Percentiles rank a stretch among this genome's conserved stretches.
Evolutionary conservation across 2,888 invertebrate species (phyloP).

Genomic region (Scaptomyza reducta): DNA sequence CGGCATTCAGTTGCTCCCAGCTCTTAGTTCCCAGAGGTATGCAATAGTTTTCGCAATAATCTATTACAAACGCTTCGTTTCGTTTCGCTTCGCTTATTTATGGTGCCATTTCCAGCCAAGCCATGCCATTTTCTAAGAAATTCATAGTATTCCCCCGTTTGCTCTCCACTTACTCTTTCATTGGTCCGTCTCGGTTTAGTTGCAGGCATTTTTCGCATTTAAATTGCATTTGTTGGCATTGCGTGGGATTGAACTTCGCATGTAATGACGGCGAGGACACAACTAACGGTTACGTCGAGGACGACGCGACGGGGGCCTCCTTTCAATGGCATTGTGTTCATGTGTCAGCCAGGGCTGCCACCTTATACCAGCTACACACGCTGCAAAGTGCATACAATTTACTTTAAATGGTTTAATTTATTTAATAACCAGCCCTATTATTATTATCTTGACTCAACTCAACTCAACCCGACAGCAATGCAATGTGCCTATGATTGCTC

Average conservation of each 20-base stretch:
- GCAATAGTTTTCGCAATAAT: constrained; percentile 71
- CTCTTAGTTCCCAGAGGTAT: constrained; percentile 52
- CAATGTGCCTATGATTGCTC: constrained; percentile 41
- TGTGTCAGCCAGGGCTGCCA: constrained; percentile 35
- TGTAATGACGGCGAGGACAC: constrained; percentile 54
- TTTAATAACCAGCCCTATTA: constrained; percentile 69
- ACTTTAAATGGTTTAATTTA: constrained; percentile 66
- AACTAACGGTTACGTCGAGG: constrained; percentile 29
- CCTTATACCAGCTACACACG: constrained; percentile 31
- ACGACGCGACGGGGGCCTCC: constrained; percentile 4
- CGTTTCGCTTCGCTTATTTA: constrained; percentile 60
- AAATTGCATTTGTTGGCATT: constrained; percentile 69
- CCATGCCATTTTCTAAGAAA: constrained; percentile 57
- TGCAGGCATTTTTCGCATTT: constrained; percentile 68
- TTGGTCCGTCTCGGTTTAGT: constrained; percentile 22
- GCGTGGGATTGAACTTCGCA: constrained; percentile 66
- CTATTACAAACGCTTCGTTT: constrained; percentile 64
- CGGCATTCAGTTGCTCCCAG: constrained; percentile 18
- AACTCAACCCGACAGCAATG: constrained; percentile 14
- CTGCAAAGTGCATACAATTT: constrained; percentile 54
- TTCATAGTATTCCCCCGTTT: constrained; percentile 29
- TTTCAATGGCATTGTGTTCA: constrained; percentile 2
- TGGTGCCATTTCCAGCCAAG: constrained; percentile 64
- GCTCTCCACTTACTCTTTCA: constrained; percentile 1
- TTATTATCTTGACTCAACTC: constrained; percentile 23